Evolutionary conservation across 2,113 vertebrate species (phyloP), one percentile per base, ranked within the genome.

Genomic region (Oryzias woworae): DNA sequence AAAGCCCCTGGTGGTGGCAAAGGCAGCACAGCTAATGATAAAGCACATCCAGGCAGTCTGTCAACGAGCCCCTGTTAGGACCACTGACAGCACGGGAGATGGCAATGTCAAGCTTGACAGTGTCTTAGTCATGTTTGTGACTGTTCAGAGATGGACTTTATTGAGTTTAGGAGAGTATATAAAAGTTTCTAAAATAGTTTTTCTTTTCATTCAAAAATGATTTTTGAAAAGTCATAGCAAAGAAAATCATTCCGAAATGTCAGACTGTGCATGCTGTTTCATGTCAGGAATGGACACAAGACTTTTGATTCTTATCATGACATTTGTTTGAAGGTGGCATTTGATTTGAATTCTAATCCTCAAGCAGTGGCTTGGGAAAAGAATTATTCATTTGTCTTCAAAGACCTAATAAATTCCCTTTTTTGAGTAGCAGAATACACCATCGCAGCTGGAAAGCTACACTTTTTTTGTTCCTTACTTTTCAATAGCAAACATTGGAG

Each of bases 321-420:
- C 81, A 85, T 87, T 85, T 87, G 73, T 79, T 73, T 74, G 75
- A 83, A 79, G 81, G 77, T 85, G 81, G 75, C 75, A 81, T 90
- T 85, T 83, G 75, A 84, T 85, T 83, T 84, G 76, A 84, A 83
- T 87, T 83, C 73, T 55, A 73, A 76, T 87, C 78, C 84, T 58
- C 53, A 61, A 69, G 71, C 62, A 45, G 66, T 49, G 61, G 66
- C 61, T 53, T 26, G 20, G 74, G 56, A 84, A 18, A 28, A 74
- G 51, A 36, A 75, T 60, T 23, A 66, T 81, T 85, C 70, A 72
- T 78, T 74, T 55, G 7, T 62, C 68, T 74, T 62, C 69, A 18
- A 62, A 53, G 22, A 51, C 75, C 64, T 78, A 75, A 75, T 89
- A 78, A 80, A 75, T 80, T 43, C 55, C 79, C 70, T 82, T 51